Evolutionary conservation across 2,113 vertebrate genomes (phyloP).

Genomic region (Rhadina sibilatrix): DNA sequence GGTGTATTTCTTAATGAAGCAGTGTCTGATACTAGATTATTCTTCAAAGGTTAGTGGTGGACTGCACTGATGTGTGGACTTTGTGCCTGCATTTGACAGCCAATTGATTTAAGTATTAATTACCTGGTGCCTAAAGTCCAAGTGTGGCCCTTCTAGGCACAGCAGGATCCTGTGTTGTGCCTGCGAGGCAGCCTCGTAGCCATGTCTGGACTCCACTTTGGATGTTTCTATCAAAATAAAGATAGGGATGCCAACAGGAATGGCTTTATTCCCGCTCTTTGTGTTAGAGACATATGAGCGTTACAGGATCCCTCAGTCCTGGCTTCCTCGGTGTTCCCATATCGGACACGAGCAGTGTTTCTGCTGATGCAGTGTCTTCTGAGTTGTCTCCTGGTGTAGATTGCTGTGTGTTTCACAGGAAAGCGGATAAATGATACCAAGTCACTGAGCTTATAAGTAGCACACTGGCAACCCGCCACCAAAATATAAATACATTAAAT

Average conservation of each 20-base stretch:
- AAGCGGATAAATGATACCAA: slow-evolving; percentile 71
- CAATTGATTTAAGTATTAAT: slow-evolving; percentile 82
- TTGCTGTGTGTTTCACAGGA: slow-evolving; percentile 67
- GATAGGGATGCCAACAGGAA: slow-evolving; percentile 20
- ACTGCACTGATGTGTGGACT: slow-evolving; percentile 73
- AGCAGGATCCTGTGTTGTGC: background rate
- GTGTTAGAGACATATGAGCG: slow-evolving; percentile 16
- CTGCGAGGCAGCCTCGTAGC: fast-evolving
- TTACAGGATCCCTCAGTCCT: slow-evolving; percentile 41
- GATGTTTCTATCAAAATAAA: slow-evolving; percentile 62
- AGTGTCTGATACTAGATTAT: slow-evolving; percentile 67
- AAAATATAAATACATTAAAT: slow-evolving; percentile 75
- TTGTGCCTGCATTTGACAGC: slow-evolving; percentile 77
- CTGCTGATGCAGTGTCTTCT: slow-evolving; percentile 74
- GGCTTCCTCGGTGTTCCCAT: slow-evolving; percentile 40
- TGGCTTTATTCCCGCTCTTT: background rate
- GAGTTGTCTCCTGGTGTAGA: slow-evolving; percentile 57
- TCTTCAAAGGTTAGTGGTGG: slow-evolving; percentile 68
- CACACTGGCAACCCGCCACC: slow-evolving; percentile 70
- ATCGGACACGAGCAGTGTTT: slow-evolving; percentile 55
- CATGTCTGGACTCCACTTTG: slow-evolving; percentile 14
- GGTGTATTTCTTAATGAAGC: slow-evolving; percentile 56
- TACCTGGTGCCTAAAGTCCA: slow-evolving; percentile 70
- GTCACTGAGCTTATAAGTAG: slow-evolving; percentile 74
- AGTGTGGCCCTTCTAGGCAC: slow-evolving; percentile 35